Base-by-base conservation (phyloP, 2,113 vertebrate genomes). In the Cyanoliseus patagonus region DNA sequence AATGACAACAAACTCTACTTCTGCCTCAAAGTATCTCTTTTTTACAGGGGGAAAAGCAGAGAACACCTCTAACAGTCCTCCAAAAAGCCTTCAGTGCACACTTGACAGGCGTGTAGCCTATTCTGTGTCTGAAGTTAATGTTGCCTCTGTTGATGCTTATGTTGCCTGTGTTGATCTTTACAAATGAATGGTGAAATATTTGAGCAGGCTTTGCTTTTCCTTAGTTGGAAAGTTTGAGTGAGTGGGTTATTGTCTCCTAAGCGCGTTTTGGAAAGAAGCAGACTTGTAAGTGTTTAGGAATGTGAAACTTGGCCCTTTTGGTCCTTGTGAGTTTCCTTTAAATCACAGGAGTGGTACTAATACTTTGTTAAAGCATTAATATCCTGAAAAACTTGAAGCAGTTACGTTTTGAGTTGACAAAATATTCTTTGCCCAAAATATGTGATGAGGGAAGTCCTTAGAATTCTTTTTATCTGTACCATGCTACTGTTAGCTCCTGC, bases 91-190 rank as follows among this genome's bases (percentile, higher is more conserved):
- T 81, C 39, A 33, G 1, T 49, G 24, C 31, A 10, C 5, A 7
- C 37, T 41, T 39, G 10, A 4, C 7, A 20, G 63, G 22, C 7
- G 1, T 6, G 49, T 0, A 2, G 30, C 53, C 17, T 5, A 0
- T 33, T 44, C 44, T 41, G 52, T 39, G 39, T 28, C 61, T 91
- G 72, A 31, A 73, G 42, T 35, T 62, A 14, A 4, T 11, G 27
- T 35, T 93, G 63, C 28, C 68, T 76, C 49, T 83, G 47, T 5
- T 25, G 49, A 51, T 51, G 13, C 25, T 49, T 24, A 49, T 13
- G 47, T 49, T 51, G 24, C 49, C 49, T 42, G 1, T 52, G 7
- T 59, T 55, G 35, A 23, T 66, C 33, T 75, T 67, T 30, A 46
- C 12, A n/a, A 77, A 39, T 33, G 19, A 78, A 7, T 20, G 46